Base-by-base conservation (phyloP, 2,888 invertebrate genomes). In the Gastracanthus pulcherrimus region DNA sequence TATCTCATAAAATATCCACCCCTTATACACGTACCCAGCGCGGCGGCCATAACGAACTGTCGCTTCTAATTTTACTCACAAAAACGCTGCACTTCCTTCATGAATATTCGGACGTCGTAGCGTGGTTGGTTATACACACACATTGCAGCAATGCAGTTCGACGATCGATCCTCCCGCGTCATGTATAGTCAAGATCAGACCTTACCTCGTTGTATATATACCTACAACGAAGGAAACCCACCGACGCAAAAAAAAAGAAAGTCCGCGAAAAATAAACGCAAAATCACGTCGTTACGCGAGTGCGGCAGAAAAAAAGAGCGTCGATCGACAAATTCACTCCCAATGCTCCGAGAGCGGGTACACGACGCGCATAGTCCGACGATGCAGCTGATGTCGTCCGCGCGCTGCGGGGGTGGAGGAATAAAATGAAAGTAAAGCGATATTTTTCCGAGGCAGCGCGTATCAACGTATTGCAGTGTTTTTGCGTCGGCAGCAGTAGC, bases 391-490 rank as follows among this genome's bases (percentile, higher is more conserved):
- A 34, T 9, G 7, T 11, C 36, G 36, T n/a, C n/a, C 3, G 29
- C 48, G 6, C n/a, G n/a, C n/a, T n/a, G n/a, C n/a, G 55, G 55
- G 34, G 26, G 23, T 36, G 69, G 55, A 5, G 16, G 58, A 67
- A 51, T 23, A 26, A 51, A 55, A 48, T n/a, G 45, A n/a, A 34
- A 77, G 41, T 31, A 31, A 74, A 11, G 60, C 72, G 60, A 58
- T 48, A 55, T 36, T 48, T 67, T 55, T 55, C 76, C 64, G 31
- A 45, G 58, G 19, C 64, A 7, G 62, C 36, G 77, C 45, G 76
- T 29, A 41, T 41, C 51, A 36, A 23, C 64, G 34, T 26, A 38
- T 34, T 6, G 66, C 9, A 26, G 60, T 60, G 16, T 36, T 76
- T 66, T 64, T 36, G 66, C 45, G 76, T 41, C 62, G 55, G 51